Evolutionary conservation across 2,113 vertebrate genomes (phyloP), one percentile per base, ranked within the genome.

Genomic region (Montifringilla adamsi): DNA sequence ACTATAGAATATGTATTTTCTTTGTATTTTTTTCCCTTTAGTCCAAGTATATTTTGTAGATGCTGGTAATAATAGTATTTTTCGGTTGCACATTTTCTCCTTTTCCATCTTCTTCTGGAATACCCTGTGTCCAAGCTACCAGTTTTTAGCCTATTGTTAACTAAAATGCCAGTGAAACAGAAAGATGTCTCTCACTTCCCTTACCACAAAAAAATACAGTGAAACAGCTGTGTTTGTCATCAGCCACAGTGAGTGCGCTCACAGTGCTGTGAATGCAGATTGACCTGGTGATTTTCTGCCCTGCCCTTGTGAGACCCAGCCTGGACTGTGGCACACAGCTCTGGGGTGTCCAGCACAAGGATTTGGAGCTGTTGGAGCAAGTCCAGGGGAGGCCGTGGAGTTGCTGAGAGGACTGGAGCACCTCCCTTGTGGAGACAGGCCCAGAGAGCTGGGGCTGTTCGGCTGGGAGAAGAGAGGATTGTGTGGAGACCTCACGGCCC

Each of bases 341-440:
- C 13, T 58, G 72, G 37, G 8, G 7, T 35, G 27, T 43, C 26
- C 31, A 18, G 0, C 26, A 2, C 3, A 1, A 28, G 60, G 33
- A 10, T 27, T 2, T 18, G 63, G 53, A 44, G 27, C 37, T 68
- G 44, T 22, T 31, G 73, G 44, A 68, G 37, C 33, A 15, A 18
- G 72, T 31, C 44, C 53, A 44, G 84, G 68, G 62, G 33, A 43
- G 44, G 52, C 72, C 35, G 6, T 5, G 9, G 17, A 43, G 26
- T 9, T 22, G 31, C 13, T 22, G 0, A 22, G 62, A n/a, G 62
- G 13, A 2, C 26, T 50, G 31, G 52, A 50, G 60, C 35, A 37
- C 9, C 53, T 67, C 21, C 44, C 6, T 26, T 12, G 3, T 1
- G 7, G 43, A 31, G 53, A n/a, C 21, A 33, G 63, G 46, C 37